Evolutionary conservation across 92 coral and sea anemone species (phyloP).

Genomic region (Actinostola sp.): DNA sequence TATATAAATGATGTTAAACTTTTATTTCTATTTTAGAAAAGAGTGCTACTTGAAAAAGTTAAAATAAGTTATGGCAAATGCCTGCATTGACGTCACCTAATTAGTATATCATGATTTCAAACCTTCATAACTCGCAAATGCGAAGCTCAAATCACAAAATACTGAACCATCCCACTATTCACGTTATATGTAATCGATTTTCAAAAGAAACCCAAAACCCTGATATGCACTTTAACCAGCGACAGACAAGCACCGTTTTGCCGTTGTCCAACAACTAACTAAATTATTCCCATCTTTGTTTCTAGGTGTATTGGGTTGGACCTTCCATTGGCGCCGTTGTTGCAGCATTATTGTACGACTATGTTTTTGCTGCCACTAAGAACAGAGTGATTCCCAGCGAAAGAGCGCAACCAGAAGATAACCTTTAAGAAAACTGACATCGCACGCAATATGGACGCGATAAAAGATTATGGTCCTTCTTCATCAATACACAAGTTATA

Average conservation of each 20-base stretch:
- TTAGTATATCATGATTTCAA: no score
- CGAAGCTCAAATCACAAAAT: no score
- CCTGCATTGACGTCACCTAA: no score
- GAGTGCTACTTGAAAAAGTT: no score
- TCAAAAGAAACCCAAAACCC: no score
- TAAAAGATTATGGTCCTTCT: background rate
- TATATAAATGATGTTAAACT: no score
- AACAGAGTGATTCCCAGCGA: slow-evolving; percentile 17
- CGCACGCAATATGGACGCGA: background rate
- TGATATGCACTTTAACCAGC: background rate
- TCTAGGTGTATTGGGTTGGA: slow-evolving; percentile 91
- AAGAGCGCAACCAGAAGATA: slow-evolving; percentile 10
- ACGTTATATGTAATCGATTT: no score
- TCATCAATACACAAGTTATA: no score
- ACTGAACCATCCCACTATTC: no score
- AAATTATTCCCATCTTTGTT: background rate
- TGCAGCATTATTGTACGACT: slow-evolving; percentile 75
- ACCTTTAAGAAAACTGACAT: background rate
- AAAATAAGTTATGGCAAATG: no score
- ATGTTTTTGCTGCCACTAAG: slow-evolving; percentile 51
- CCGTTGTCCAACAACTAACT: background rate
- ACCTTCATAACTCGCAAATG: no score
- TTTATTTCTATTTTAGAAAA: no score
- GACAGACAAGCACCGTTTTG: background rate
- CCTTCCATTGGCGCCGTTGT: slow-evolving; percentile 71